These are phyloP conservation scores for Pseudorasbora parva DNA, from an alignment of 2,113 vertebrate species.

Conservation along the genomic window DNA sequence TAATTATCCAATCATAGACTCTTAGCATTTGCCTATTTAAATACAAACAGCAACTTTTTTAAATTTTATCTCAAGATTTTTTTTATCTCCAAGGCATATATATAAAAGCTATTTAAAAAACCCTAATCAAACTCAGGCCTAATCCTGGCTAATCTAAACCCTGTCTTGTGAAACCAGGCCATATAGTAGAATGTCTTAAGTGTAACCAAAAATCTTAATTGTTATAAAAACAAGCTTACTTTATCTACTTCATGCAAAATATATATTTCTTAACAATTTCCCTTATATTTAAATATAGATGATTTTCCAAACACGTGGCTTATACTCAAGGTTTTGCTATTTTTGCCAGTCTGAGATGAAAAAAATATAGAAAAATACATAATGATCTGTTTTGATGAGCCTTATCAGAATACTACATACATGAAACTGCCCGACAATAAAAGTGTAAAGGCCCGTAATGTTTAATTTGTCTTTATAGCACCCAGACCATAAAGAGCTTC, in stretches of 20 bases:
- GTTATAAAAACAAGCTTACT: neutral
- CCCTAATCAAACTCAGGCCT: too few species aligned
- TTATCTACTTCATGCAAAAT: neutral
- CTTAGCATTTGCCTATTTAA: too few species aligned
- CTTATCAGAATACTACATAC: constrained; percentile 13
- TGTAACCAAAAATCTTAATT: neutral
- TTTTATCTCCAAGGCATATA: too few species aligned
- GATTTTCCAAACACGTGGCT: neutral
- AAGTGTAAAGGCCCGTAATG: constrained; percentile 41
- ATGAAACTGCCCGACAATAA: constrained; percentile 19
- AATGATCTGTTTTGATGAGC: neutral
- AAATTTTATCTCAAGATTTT: too few species aligned
- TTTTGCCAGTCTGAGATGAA: neutral
- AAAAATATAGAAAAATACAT: neutral
- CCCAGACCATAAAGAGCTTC: constrained; percentile 18
- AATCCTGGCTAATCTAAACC: too few species aligned
- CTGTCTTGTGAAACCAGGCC: too few species aligned
- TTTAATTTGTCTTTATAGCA: constrained; percentile 59
- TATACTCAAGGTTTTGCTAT: neutral
- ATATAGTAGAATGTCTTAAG: too few species aligned
- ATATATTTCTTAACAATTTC: neutral
- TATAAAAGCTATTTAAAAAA: too few species aligned
- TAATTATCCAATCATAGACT: too few species aligned
- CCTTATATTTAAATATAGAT: neutral
- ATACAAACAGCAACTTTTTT: too few species aligned